Evolutionary conservation across 2,888 invertebrate species (phyloP).

Genomic region (Melanophora roralis): DNA sequence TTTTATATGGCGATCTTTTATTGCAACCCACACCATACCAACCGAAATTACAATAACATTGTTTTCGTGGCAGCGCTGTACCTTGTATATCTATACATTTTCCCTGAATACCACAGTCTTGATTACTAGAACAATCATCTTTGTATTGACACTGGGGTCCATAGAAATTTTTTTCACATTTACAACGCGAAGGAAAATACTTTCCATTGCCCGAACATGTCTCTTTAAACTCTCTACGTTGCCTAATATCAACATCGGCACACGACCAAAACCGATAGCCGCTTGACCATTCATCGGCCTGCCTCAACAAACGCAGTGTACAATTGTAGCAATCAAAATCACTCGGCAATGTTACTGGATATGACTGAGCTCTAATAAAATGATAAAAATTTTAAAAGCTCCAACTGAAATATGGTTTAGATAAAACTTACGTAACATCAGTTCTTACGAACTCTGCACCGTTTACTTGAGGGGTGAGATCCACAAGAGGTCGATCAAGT

Average conservation of each 20-base stretch:
- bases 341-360: slow-evolving; percentile 87
- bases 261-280: slow-evolving; percentile 96
- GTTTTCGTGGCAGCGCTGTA: slow-evolving; percentile 87
- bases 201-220: slow-evolving; percentile 91
- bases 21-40: slow-evolving; percentile 91
- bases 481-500: slow-evolving; percentile 88
- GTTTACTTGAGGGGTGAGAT: slow-evolving; percentile 88
- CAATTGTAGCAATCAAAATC: slow-evolving; percentile 93
- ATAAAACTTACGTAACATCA: slow-evolving; percentile 89
- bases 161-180: slow-evolving; percentile 88
- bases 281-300: slow-evolving; percentile 93
- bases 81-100: slow-evolving; percentile 89
- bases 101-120: slow-evolving; percentile 91
- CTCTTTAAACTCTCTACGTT: slow-evolving; percentile 87
- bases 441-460: slow-evolving; percentile 88
- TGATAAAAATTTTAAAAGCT: neutral
- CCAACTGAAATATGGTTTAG: neutral
- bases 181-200: slow-evolving; percentile 86
- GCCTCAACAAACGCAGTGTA: slow-evolving; percentile 90
- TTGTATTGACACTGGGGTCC: slow-evolving; percentile 91
- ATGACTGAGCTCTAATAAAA: slow-evolving; percentile 86
- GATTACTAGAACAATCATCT: slow-evolving; percentile 91
- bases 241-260: slow-evolving; percentile 91
- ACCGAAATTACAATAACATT: slow-evolving; percentile 94
- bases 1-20: slow-evolving; percentile 87